A percentile compares a stretch with the other conserved stretches of the same genome.
Conservation (phyloP, 1,140 invertebrate species). For the Holcopasites calliopsidis region DNA sequence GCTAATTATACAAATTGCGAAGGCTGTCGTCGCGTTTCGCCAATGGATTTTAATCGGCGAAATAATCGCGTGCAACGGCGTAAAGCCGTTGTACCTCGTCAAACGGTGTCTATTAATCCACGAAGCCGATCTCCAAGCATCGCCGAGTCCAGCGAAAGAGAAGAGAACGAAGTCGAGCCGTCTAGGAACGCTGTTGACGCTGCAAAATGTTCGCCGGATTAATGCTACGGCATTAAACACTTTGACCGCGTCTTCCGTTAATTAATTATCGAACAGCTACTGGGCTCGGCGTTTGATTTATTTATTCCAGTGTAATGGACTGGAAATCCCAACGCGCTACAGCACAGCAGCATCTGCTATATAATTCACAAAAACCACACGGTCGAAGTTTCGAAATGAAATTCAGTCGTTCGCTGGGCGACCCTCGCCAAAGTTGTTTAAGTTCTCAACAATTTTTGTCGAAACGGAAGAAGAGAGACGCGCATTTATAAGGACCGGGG, state of each 20-base stretch:
- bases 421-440: no score
- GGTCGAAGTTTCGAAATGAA: background rate
- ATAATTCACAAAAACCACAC: background rate
- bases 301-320: slow-evolving; percentile 1
- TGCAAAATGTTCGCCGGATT: background rate
- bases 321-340: no score
- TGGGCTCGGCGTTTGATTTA: background rate
- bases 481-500: no score
- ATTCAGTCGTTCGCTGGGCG: background rate
- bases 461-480: no score
- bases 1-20: slow-evolving; percentile 38
- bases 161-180: background rate
- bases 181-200: no score
- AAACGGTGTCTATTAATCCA: background rate
- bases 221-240: background rate
- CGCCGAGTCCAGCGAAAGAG: no score
- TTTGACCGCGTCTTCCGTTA: no score
- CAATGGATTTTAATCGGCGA: slow-evolving; percentile 17
- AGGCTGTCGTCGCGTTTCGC: background rate
- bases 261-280: background rate
- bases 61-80: slow-evolving; percentile 4
- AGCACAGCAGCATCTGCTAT: background rate
- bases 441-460: no score
- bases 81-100: background rate
- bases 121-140: no score